Evolutionary conservation across 2,113 vertebrate genomes (phyloP).

Genomic region (Prietella phreatophila): DNA sequence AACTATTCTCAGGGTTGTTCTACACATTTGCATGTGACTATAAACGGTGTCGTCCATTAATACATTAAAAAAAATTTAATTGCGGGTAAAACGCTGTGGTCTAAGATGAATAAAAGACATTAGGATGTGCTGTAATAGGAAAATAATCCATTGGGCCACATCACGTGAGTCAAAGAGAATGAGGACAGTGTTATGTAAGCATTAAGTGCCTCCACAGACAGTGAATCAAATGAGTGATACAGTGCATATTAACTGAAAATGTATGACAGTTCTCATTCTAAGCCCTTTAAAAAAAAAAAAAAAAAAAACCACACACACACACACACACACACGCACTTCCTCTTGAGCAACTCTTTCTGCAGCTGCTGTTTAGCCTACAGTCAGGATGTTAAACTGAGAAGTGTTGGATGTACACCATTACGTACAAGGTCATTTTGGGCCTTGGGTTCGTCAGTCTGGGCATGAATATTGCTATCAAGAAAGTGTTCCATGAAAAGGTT

Average conservation of each 20-base stretch:
- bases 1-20: background rate
- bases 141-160: background rate
- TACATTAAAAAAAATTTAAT: background rate
- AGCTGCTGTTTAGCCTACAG: background rate
- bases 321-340: conserved; percentile 1
- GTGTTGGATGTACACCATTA: background rate
- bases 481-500: background rate
- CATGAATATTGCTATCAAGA: background rate
- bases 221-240: conserved; percentile 5
- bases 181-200: background rate
- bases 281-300: background rate
- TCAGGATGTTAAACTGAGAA: background rate
- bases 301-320: no score
- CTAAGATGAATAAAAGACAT: background rate
- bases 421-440: background rate
- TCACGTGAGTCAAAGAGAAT: background rate
- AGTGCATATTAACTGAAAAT: background rate
- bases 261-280: background rate
- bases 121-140: background rate
- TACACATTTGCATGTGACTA: background rate
- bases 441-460: background rate
- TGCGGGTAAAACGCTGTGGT: background rate
- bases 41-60: background rate
- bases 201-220: background rate
- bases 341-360: background rate